These are phyloP conservation scores for Tetheella fluctuosa DNA, from an alignment of 2,888 invertebrate species.

Conservation along the genomic window DNA sequence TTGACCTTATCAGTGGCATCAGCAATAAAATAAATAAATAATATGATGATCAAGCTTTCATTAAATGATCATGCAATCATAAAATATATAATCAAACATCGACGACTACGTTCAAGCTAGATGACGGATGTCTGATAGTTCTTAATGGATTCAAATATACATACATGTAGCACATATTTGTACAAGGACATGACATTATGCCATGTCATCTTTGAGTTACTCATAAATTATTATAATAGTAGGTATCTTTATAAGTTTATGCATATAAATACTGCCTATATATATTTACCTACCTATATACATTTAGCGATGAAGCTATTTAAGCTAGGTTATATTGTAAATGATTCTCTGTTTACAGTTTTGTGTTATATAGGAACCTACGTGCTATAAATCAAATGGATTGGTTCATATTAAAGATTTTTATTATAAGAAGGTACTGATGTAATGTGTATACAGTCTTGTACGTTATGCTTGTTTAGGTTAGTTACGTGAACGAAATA, in stretches of 20 bases:
- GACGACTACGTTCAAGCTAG: not conserved
- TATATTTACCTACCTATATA: not conserved
- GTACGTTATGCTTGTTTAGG: conserved; percentile 19
- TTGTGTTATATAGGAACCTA: not conserved
- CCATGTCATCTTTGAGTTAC: not conserved
- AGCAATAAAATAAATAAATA: not conserved
- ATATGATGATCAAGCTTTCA: not conserved
- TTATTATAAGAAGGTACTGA: not conserved
- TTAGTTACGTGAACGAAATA: conserved; percentile 45
- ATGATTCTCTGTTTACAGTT: not conserved
- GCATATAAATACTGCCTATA: too few species aligned
- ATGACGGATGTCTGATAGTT: conserved; percentile 6
- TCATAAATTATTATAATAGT: not conserved
- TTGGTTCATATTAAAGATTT: not conserved
- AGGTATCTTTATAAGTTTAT: too few species aligned
- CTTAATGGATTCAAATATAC: not conserved
- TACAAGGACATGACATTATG: conserved; percentile 3
- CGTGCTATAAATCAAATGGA: not conserved
- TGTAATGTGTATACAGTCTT: not conserved
- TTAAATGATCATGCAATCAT: not conserved
- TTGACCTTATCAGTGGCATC: not conserved
- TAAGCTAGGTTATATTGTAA: not conserved
- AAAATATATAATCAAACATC: not conserved
- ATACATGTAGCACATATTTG: conserved; percentile 5
- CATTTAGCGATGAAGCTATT: not conserved